These are phyloP conservation scores for Leucosticte australis DNA, from an alignment of 2,113 vertebrate species.

Conservation along the genomic window DNA sequence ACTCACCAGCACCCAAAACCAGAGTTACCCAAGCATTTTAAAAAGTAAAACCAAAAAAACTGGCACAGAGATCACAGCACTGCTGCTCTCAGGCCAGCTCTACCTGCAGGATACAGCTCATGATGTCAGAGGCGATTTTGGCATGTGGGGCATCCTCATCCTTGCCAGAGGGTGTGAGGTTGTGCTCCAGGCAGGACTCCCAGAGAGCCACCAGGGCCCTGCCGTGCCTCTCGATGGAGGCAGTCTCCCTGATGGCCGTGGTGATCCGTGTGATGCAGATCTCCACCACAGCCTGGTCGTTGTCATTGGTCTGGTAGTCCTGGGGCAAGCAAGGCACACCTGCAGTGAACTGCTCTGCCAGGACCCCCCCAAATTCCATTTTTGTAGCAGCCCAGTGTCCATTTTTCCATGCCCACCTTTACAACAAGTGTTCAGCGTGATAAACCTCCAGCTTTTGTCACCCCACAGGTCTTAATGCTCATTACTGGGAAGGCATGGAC, in stretches of 20 bases:
- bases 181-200: constrained; percentile 93
- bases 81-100: not conserved
- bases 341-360: fast-evolving
- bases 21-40: not conserved
- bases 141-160: constrained; percentile 91
- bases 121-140: constrained; percentile 97
- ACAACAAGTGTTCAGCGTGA: fast-evolving
- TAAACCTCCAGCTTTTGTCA: too few relatives aligned
- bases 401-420: not conserved
- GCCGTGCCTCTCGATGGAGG: constrained; percentile 87
- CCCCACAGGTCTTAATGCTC: not conserved
- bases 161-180: constrained; percentile 81
- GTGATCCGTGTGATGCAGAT: constrained; percentile 96
- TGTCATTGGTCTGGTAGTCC: constrained; percentile 95
- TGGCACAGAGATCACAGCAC: fast-evolving
- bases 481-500: not conserved
- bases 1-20: too few relatives aligned
- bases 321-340: constrained; percentile 33
- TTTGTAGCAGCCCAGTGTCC: fast-evolving
- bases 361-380: not conserved
- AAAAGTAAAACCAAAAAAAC: fast-evolving
- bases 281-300: constrained; percentile 96
- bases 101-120: constrained; percentile 96
- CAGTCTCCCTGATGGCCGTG: constrained; percentile 89
- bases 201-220: constrained; percentile 88